phyloP scores from a whole-genome alignment of 2,888 invertebrate species.

The Sarcophaga rosellei region DNA sequence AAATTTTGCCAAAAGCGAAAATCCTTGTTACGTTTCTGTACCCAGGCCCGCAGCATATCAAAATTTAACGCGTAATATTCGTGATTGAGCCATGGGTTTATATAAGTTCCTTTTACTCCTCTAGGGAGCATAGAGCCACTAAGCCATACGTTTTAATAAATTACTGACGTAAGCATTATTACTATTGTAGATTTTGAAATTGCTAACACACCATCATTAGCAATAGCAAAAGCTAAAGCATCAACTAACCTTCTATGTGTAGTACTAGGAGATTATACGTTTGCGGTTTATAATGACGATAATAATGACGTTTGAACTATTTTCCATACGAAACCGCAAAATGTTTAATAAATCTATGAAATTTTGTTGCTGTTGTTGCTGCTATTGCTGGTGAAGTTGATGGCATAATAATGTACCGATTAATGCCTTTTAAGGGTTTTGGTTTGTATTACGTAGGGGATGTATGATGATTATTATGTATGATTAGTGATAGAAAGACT shows the following conservation, averaged over 20 bases:
- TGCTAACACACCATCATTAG: slow-evolving; percentile 52
- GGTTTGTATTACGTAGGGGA: slow-evolving; percentile 54
- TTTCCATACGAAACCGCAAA: slow-evolving; percentile 49
- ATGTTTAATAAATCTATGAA: slow-evolving; percentile 56
- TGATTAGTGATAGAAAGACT: slow-evolving; percentile 27
- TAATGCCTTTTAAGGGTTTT: slow-evolving; percentile 52
- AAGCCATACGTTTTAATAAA: slow-evolving; percentile 77
- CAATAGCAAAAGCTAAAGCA: slow-evolving; percentile 39
- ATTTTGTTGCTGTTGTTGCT: slow-evolving; percentile 21
- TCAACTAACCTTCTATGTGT: slow-evolving; percentile 64
- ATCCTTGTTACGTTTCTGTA: slow-evolving; percentile 79
- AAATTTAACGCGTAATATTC: slow-evolving; percentile 84
- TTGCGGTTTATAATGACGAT: slow-evolving; percentile 39
- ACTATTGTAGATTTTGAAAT: slow-evolving; percentile 59
- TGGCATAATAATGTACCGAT: slow-evolving; percentile 52
- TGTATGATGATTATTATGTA: slow-evolving; percentile 51
- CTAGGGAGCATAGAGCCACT: no score
- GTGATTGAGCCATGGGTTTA: slow-evolving; percentile 83
- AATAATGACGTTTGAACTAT: slow-evolving; percentile 40
- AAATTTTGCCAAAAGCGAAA: slow-evolving; percentile 83
- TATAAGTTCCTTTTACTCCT: no score
- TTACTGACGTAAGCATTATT: slow-evolving; percentile 68
- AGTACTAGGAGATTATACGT: slow-evolving; percentile 32
- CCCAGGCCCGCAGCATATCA: slow-evolving; percentile 79
- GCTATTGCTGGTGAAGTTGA: slow-evolving; percentile 53